Conservation (phyloP, 2,113 vertebrate species). For the Ginglymostoma cirratum region DNA sequence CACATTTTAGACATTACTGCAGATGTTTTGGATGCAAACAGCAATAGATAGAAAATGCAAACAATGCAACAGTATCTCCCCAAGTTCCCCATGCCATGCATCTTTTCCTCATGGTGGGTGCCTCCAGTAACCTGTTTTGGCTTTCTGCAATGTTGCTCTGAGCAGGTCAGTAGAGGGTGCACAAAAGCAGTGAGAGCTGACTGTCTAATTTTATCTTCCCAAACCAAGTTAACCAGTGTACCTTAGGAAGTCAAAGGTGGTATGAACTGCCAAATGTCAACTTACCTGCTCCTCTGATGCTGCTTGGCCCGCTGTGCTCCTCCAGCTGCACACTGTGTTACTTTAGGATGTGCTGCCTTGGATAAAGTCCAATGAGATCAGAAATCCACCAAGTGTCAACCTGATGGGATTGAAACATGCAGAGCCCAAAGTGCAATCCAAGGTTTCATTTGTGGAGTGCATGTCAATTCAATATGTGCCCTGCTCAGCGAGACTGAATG, state of each 20-base stretch:
- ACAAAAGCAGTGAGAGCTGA: background rate
- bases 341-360: background rate
- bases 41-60: background rate
- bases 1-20: background rate
- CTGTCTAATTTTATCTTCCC: background rate
- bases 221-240: background rate
- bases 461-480: background rate
- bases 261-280: too few species aligned
- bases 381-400: background rate
- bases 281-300: too few species aligned
- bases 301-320: too few species aligned
- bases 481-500: background rate
- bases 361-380: background rate
- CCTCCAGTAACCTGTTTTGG: background rate
- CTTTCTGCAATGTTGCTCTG: background rate
- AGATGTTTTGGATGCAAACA: background rate
- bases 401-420: background rate
- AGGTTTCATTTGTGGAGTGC: background rate
- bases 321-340: too few species aligned
- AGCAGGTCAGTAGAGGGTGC: conserved; percentile 23
- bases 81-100: background rate
- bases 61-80: background rate
- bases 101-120: background rate
- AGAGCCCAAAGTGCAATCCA: background rate
- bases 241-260: background rate